These are phyloP conservation scores for Apodemia duryi DNA, from an alignment of 2,888 invertebrate species.

Conservation along the genomic window DNA sequence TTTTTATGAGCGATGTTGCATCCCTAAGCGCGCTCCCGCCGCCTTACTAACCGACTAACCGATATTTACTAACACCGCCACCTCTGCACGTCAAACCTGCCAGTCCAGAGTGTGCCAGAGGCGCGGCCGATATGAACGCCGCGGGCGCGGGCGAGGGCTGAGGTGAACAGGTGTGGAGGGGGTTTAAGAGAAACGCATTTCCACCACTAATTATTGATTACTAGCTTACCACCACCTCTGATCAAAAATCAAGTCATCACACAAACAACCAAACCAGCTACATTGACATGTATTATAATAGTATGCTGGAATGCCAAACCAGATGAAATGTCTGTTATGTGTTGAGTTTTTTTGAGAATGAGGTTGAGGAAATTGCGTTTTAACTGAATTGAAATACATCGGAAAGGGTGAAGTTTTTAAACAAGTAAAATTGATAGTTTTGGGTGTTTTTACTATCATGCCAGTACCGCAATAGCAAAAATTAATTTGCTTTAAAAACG, in stretches of 20 bases:
- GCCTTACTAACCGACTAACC: conserved; percentile 48
- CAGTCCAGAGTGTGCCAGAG: conserved; percentile 61
- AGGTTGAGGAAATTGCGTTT: too few relatives aligned
- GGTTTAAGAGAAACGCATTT: conserved; percentile 59
- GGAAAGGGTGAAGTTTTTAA: too few relatives aligned
- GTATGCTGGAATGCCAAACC: not conserved
- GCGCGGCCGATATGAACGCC: conserved; percentile 64
- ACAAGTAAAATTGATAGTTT: too few relatives aligned
- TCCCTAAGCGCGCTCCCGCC: conserved; percentile 30
- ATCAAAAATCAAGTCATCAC: not conserved
- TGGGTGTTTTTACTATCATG: too few relatives aligned
- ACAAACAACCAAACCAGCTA: not conserved
- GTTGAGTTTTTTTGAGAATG: too few relatives aligned
- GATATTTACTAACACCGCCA: conserved; percentile 45
- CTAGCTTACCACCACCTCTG: conserved; percentile 6
- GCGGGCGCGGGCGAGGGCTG: conserved; percentile 41
- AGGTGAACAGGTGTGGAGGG: conserved; percentile 51
- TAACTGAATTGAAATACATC: too few relatives aligned
- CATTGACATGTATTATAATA: not conserved
- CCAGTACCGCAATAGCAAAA: too few relatives aligned
- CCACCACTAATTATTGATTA: not conserved
- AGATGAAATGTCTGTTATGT: too few relatives aligned
- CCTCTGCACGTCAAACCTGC: conserved; percentile 48
- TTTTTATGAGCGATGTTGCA: too few relatives aligned
- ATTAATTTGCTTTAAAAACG: too few relatives aligned